A percentile compares a stretch with the other conserved stretches of the same genome.
These are phyloP conservation scores for Drosophila insularis DNA, from an alignment of 1,140 invertebrate species.

Conservation along the genomic window DNA sequence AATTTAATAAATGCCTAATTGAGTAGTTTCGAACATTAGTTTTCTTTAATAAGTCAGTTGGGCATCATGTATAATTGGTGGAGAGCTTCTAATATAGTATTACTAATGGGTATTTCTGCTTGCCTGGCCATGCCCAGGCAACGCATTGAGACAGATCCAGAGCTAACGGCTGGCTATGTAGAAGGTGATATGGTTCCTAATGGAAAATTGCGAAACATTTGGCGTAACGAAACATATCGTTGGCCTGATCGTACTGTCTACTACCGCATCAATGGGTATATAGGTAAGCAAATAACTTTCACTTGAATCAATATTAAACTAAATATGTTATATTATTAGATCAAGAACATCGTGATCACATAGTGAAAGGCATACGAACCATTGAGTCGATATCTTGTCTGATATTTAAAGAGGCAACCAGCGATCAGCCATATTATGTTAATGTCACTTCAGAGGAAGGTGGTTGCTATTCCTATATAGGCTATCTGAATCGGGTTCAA, in stretches of 20 bases:
- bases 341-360: slow-evolving; percentile 49
- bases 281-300: slow-evolving; percentile 35
- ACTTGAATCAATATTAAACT: background rate
- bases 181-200: slow-evolving; percentile 67
- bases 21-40: background rate
- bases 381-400: slow-evolving; percentile 59
- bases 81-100: background rate
- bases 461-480: slow-evolving; percentile 84
- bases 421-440: slow-evolving; percentile 52
- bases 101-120: background rate
- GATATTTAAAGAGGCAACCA: slow-evolving; percentile 57
- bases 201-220: slow-evolving; percentile 82
- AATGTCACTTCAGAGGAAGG: slow-evolving; percentile 51
- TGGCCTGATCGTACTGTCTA: slow-evolving; percentile 87
- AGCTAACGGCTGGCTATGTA: slow-evolving; percentile 56
- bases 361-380: slow-evolving; percentile 38
- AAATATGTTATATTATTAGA: slow-evolving; percentile 28
- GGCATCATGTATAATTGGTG: background rate
- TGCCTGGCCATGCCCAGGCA: background rate
- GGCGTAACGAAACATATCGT: slow-evolving; percentile 84
- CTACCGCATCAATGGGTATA: slow-evolving; percentile 83
- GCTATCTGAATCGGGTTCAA: slow-evolving; percentile 83
- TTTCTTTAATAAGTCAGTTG: background rate
- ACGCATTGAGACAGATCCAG: slow-evolving; percentile 53
- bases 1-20: background rate